These are phyloP conservation scores for Dioctria linearis DNA, from an alignment of 2,888 invertebrate genomes.

Conservation along the genomic window DNA sequence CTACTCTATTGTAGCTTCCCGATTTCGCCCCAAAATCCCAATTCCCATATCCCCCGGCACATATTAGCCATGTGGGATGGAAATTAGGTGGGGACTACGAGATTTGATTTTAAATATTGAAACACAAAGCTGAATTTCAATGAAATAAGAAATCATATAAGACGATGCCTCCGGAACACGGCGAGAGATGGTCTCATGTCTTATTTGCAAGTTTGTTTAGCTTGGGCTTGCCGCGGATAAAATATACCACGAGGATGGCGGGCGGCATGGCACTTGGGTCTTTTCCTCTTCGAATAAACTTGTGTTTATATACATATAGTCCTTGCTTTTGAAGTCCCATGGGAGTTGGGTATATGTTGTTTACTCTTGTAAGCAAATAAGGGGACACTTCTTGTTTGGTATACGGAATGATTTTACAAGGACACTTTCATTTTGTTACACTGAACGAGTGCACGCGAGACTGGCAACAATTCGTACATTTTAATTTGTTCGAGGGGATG, in stretches of 20 bases:
- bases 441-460: slow-evolving; percentile 16
- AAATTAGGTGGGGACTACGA: slow-evolving; percentile 56
- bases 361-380: slow-evolving; percentile 45
- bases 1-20: too few species aligned
- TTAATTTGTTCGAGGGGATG: slow-evolving; percentile 32
- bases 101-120: slow-evolving; percentile 59
- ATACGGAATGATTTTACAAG: slow-evolving; percentile 34
- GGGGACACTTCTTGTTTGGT: slow-evolving; percentile 45
- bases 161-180: background rate
- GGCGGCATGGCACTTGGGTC: background rate
- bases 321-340: background rate
- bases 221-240: background rate
- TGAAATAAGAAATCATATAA: slow-evolving; percentile 47
- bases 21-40: background rate
- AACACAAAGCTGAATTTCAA: slow-evolving; percentile 54
- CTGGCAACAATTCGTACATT: slow-evolving; percentile 41
- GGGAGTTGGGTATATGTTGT: background rate
- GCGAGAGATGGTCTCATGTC: background rate
- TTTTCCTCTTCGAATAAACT: background rate
- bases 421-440: slow-evolving; percentile 47
- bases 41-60: slow-evolving; percentile 25
- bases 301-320: too few species aligned
- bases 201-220: slow-evolving; percentile 7
- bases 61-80: slow-evolving; percentile 47
- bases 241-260: background rate